A percentile compares a stretch with the other conserved stretches of the same genome.
Conservation (phyloP, 2,113 vertebrate genomes). For the Carlito syrichta region DNA sequence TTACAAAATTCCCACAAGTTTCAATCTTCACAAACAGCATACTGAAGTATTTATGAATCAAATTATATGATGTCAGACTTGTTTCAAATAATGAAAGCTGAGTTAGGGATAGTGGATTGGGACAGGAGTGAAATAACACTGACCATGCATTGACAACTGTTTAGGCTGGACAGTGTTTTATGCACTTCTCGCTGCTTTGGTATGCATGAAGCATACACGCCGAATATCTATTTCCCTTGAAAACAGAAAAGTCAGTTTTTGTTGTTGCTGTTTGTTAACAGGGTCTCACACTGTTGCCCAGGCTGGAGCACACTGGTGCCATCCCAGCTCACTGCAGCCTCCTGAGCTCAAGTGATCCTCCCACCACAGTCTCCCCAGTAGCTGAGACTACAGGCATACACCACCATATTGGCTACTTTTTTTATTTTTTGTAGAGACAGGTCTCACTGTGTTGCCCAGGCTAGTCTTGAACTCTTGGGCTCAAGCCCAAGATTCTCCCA, state of each 20-base stretch:
- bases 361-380: too few relatives aligned
- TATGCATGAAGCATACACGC: background rate
- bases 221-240: background rate
- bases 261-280: too few relatives aligned
- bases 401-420: too few relatives aligned
- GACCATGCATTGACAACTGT: background rate
- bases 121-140: background rate
- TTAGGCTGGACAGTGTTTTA: background rate
- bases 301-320: too few relatives aligned
- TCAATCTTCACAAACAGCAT: conserved; percentile 2
- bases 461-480: too few relatives aligned
- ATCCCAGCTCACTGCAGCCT: too few relatives aligned
- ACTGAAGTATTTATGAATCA: conserved; percentile 15
- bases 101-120: background rate
- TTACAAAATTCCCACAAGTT: background rate
- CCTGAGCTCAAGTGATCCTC: too few relatives aligned
- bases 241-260: background rate
- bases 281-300: too few relatives aligned
- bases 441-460: too few relatives aligned
- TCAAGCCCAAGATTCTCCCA: too few relatives aligned
- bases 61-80: background rate
- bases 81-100: background rate
- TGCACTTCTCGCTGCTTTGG: background rate
- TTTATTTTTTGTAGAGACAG: too few relatives aligned
- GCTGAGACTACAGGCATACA: too few relatives aligned